phyloP scores from a whole-genome alignment of 2,113 vertebrate genomes.

The Formicarius rufipectus region DNA sequence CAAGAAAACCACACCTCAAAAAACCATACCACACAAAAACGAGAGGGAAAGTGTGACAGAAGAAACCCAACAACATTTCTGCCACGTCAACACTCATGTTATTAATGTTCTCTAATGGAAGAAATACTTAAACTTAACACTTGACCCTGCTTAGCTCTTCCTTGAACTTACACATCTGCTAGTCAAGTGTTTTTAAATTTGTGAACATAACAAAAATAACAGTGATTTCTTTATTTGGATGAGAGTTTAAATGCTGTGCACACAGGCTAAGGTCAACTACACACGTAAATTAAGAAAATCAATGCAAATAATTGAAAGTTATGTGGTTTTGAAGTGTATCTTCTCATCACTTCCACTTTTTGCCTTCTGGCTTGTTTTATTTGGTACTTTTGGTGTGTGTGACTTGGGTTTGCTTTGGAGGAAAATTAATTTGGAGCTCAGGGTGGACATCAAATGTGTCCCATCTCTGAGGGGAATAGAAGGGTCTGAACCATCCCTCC shows the following conservation, averaged over 20 bases:
- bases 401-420: neutral
- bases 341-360: neutral
- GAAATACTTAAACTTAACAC: neutral
- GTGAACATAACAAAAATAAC: neutral
- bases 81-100: neutral
- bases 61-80: neutral
- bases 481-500: fast-evolving
- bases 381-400: neutral
- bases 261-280: neutral
- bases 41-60: too few species aligned
- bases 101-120: neutral
- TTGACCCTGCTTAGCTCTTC: neutral
- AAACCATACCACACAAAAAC: neutral
- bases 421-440: neutral
- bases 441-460: neutral
- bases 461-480: too few species aligned
- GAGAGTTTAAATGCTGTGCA: neutral
- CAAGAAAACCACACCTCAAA: fast-evolving
- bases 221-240: neutral
- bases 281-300: neutral
- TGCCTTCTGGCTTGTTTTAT: neutral
- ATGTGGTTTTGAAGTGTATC: neutral
- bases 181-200: neutral
- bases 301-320: neutral
- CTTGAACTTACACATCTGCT: neutral